Evolutionary conservation across 2,888 invertebrate species (phyloP), one percentile per base, ranked within the genome.

Genomic region (Notodonta dromedarius): DNA sequence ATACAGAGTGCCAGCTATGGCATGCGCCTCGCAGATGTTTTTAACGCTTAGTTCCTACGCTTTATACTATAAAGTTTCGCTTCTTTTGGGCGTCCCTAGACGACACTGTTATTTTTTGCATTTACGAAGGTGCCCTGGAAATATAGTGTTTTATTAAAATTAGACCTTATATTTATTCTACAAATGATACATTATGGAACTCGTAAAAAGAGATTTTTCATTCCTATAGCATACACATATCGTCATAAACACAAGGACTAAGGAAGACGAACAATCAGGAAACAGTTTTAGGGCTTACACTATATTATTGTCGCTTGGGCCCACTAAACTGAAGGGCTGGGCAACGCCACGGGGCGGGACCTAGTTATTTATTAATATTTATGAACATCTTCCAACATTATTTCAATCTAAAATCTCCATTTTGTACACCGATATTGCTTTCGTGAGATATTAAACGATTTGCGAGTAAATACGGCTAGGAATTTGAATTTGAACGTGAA

Each of bases 361-460:
- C 63, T 65, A 59, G 58, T 66, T 63, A 67, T 57, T 70, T 69
- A 71, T 74, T 74, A 74, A 80, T 80, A 78, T 80, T 80, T 79
- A 80, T 74, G 73, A 70, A 71, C 73, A 70, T 71, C 74, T 75
- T 74, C 58, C 69, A 56, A 67, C 74, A 72, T 71, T 70, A 76
- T 72, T 77, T 77, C 72, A 72, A 67, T 71, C 67, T 35, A 13
- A 67, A 69, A 75, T 70, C 70, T 70, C 51, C 71, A 68, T 79
- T 79, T 67, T 60, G 67, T 73, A 70, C 64, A 72, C 60, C 69
- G 72, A 78, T 78, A 77, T 77, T 79, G 73, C 73, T 59, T 65
- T 59, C 65, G 71, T 68, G 59, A 79, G 73, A 74, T 76, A 78
- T 80, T 74, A 77, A 79, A 76, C 72, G 71, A 77, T 78, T 77